These are phyloP conservation scores for Cerastis leucographa DNA, from an alignment of 2,888 invertebrate genomes.

Conservation along the genomic window DNA sequence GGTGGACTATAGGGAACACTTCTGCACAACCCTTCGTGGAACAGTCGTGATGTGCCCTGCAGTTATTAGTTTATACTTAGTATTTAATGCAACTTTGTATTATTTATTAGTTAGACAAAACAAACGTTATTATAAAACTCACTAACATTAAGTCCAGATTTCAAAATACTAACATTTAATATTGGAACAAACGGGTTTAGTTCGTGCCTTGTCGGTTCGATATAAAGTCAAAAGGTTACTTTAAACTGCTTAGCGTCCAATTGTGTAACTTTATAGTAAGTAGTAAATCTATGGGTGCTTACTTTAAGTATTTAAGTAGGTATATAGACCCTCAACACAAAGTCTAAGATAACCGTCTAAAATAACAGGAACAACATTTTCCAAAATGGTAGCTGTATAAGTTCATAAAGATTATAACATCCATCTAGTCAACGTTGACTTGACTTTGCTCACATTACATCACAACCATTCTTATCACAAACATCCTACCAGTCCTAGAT, in stretches of 20 bases:
- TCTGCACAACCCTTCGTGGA: neutral
- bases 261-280: constrained; percentile 50
- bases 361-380: neutral
- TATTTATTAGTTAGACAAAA: constrained; percentile 3
- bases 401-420: neutral
- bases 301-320: neutral
- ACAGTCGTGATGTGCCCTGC: neutral
- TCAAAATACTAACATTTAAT: constrained; percentile 45
- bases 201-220: constrained; percentile 55
- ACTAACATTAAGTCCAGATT: constrained; percentile 23
- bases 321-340: neutral
- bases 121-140: constrained; percentile 20
- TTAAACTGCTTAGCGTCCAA: constrained; percentile 52
- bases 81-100: neutral
- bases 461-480: neutral
- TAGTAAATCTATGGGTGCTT: constrained; percentile 31
- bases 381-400: neutral
- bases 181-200: constrained; percentile 52
- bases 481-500: neutral
- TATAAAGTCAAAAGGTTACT: constrained; percentile 65
- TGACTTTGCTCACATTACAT: neutral
- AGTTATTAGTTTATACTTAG: neutral
- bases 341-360: neutral
- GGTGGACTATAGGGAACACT: too few species aligned
- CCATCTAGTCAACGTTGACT: neutral